Evolutionary conservation across 2,888 invertebrate species (phyloP).

Genomic region (Lasioglossum oenotherae): DNA sequence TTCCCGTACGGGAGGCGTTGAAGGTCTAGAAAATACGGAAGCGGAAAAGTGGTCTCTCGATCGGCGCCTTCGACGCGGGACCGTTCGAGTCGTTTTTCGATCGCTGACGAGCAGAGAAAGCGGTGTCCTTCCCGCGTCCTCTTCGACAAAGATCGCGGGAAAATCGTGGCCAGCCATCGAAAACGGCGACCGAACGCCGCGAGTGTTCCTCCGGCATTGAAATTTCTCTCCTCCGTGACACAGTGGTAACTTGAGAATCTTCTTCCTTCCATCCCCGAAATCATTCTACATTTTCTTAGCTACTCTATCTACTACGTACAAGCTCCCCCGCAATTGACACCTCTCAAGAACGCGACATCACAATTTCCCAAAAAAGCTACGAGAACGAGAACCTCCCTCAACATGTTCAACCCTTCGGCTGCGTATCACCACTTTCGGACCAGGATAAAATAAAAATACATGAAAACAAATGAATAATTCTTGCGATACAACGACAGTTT

Average conservation of each 20-base stretch:
- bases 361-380: background rate
- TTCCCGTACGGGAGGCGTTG: slow-evolving; percentile 12
- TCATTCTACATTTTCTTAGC: slow-evolving; percentile 5
- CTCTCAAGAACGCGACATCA: background rate
- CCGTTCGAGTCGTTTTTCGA: slow-evolving; percentile 13
- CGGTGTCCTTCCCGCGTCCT: background rate
- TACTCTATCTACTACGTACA: slow-evolving; percentile 7
- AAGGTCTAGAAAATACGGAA: slow-evolving; percentile 26
- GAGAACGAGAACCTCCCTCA: background rate
- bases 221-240: background rate
- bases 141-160: background rate
- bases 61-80: slow-evolving; percentile 31
- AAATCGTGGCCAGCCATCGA: background rate
- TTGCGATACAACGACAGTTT: background rate
- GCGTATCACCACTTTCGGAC: too few relatives aligned
- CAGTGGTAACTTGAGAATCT: background rate
- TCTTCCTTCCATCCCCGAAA: background rate
- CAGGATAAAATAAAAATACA: background rate
- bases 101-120: slow-evolving; percentile 39
- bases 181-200: background rate
- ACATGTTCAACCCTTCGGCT: background rate
- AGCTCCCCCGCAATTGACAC: background rate
- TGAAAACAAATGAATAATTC: too few relatives aligned
- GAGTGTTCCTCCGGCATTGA: background rate
- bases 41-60: slow-evolving; percentile 17